A percentile compares a stretch with the other conserved stretches of the same genome.
Evolutionary conservation across 2,797 vertebrate genomes (phyloP).

Genomic region (Austrolebias charrua): DNA sequence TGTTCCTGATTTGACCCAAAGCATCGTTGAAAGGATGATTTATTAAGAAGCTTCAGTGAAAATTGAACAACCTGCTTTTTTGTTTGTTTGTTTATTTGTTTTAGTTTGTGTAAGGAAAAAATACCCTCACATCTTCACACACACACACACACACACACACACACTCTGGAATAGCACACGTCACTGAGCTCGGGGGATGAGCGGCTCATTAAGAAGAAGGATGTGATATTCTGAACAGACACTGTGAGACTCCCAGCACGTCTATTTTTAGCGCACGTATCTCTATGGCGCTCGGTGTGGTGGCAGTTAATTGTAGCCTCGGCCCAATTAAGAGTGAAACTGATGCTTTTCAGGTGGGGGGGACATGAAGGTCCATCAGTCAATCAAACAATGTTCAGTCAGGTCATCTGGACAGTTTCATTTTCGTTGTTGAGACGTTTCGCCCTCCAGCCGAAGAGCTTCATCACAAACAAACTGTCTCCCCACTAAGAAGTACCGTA

Average conservation of each 20-base stretch:
- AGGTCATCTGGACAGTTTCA: no score
- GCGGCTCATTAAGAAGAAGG: slow-evolving; percentile 85
- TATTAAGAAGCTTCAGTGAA: slow-evolving; percentile 25
- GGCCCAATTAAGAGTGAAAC: slow-evolving; percentile 86
- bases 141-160: slow-evolving; percentile 51
- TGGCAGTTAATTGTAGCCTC: slow-evolving; percentile 80
- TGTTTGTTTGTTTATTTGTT: slow-evolving; percentile 61
- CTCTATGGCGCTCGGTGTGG: slow-evolving; percentile 81
- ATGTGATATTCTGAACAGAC: slow-evolving; percentile 87
- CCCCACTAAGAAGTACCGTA: no score
- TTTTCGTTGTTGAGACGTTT: no score
- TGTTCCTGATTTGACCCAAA: slow-evolving; percentile 30
- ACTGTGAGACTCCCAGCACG: slow-evolving; percentile 83
- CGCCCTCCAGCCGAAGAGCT: no score
- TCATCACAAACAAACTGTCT: no score
- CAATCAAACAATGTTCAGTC: no score
- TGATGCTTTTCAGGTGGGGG: slow-evolving; percentile 81
- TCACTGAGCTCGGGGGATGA: slow-evolving; percentile 80
- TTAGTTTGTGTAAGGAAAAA: slow-evolving; percentile 69
- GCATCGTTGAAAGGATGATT: slow-evolving; percentile 27
- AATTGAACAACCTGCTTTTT: slow-evolving; percentile 35
- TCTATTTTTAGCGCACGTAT: slow-evolving; percentile 83
- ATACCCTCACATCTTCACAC: slow-evolving; percentile 56
- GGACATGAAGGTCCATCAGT: not conserved
- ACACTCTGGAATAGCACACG: slow-evolving; percentile 66